Conservation (phyloP, 2,113 vertebrate species). For the Probosciger aterrimus region DNA sequence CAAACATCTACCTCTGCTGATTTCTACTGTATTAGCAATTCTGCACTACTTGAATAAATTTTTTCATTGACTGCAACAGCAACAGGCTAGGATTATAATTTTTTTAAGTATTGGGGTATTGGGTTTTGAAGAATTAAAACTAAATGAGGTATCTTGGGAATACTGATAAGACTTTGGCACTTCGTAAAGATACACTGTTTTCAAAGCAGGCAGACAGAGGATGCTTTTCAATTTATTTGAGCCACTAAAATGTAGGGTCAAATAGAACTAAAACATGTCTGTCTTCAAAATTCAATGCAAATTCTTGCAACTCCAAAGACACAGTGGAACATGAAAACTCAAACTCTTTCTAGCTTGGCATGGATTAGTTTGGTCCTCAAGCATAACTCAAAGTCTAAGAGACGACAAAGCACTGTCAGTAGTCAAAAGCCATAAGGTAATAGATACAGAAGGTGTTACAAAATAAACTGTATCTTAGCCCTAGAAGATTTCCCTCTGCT, state of each 20-base stretch:
- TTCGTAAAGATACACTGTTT: neutral
- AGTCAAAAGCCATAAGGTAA: neutral
- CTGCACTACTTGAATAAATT: neutral
- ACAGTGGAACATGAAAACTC: neutral
- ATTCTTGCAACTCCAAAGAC: neutral
- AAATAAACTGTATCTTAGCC: neutral
- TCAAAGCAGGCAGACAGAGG: neutral
- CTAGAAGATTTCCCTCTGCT: neutral
- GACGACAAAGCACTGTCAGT: neutral
- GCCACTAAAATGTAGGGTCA: neutral
- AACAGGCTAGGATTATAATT: neutral
- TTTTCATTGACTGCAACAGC: neutral
- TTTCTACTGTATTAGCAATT: neutral
- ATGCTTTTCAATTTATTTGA: neutral
- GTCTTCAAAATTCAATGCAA: neutral
- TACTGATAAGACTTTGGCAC: neutral
- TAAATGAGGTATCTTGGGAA: neutral
- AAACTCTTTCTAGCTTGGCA: neutral
- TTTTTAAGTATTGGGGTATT: neutral
- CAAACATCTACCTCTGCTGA: neutral
- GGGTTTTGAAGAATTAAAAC: neutral
- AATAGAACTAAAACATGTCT: neutral
- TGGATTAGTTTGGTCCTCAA: neutral
- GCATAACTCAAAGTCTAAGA: neutral
- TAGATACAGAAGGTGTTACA: neutral